Evolutionary conservation across 2,113 vertebrate genomes (phyloP).

Genomic region (Corythoichthys intestinalis): DNA sequence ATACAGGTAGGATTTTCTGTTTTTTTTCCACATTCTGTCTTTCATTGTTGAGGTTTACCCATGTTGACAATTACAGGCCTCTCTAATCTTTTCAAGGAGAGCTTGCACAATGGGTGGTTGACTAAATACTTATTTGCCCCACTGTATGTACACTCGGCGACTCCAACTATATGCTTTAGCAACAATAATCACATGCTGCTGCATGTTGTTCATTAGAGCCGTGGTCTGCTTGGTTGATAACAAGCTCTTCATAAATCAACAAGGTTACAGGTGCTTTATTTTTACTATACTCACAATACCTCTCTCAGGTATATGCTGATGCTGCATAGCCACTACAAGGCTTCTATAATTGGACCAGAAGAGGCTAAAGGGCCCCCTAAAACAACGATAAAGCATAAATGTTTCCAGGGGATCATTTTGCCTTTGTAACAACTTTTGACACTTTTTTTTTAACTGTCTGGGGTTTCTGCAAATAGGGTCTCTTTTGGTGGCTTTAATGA

Average conservation of each 20-base stretch:
- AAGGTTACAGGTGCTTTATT: conserved; percentile 7
- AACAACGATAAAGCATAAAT: conserved; percentile 2
- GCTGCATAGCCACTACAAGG: neutral
- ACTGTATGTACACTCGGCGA: neutral
- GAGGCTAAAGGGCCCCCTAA: neutral
- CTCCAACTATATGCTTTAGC: conserved; percentile 11
- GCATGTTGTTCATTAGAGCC: conserved; percentile 29
- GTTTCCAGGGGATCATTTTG: neutral
- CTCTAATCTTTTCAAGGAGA: too few species aligned
- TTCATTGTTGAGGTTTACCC: too few species aligned
- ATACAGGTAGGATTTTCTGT: too few species aligned
- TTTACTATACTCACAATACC: neutral
- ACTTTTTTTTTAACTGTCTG: neutral
- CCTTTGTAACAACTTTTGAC: conserved; percentile 12
- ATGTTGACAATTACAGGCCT: too few species aligned
- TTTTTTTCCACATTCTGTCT: too few species aligned
- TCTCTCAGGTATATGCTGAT: neutral
- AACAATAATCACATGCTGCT: conserved; percentile 25
- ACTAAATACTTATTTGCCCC: too few species aligned
- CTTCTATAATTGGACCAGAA: conserved; percentile 28
- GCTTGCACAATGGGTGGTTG: too few species aligned
- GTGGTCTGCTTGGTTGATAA: conserved; percentile 18
- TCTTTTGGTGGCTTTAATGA: neutral
- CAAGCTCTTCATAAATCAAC: conserved; percentile 25
- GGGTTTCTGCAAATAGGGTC: neutral